Base-by-base conservation (phyloP, 2,113 vertebrate species). In the Dipodomys merriami region DNA sequence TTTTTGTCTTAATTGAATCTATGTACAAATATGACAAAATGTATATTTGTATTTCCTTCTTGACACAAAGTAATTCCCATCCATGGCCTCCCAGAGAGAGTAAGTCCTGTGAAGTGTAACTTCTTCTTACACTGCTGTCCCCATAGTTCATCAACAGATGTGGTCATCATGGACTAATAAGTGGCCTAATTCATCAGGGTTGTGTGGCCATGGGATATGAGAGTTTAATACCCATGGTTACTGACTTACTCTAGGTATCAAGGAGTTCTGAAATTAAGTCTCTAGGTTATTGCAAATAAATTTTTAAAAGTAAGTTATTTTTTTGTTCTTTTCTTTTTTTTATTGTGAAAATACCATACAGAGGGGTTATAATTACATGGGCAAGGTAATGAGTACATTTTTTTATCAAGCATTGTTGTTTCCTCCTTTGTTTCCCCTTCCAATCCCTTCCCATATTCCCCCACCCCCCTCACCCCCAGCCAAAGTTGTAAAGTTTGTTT, bases 11-110 rank as follows among this genome's bases (percentile, higher is more conserved):
- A 57, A 57, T 57, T 57, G 53, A 13, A 13, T 87, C 86, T 91
- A 83, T 30, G 92, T 82, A 53, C 88, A 95, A 93, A 91, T 0
- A 25, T 35, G 86, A 89, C 23, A 60, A 69, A 88, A 88, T 84
- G 80, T 60, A 15, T 8, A n/a, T 90, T 83, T 20, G 2, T 76
- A 60, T 0, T 0, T 91, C 49, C 0, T 0, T 72, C 88, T 8
- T 80, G 94, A 95, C 71, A 81, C 73, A 90, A 96, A 33, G 33
- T 62, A 46, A 88, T 71, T 83, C 49, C 35, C 30, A 68, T 77
- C 22, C 33, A 11, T 30, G 30, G 44, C 27, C 35, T 67, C 83
- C 7, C 0, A 0, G 69, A 65, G 22, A 49, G 30, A 33, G 13
- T 11, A 23, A 25, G 23, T 53, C 18, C 16, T 90, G 5, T 16